A percentile compares a stretch with the other conserved stretches of the same genome.
phyloP scores from a whole-genome alignment of 2,888 invertebrate species.

The Troides helena region DNA sequence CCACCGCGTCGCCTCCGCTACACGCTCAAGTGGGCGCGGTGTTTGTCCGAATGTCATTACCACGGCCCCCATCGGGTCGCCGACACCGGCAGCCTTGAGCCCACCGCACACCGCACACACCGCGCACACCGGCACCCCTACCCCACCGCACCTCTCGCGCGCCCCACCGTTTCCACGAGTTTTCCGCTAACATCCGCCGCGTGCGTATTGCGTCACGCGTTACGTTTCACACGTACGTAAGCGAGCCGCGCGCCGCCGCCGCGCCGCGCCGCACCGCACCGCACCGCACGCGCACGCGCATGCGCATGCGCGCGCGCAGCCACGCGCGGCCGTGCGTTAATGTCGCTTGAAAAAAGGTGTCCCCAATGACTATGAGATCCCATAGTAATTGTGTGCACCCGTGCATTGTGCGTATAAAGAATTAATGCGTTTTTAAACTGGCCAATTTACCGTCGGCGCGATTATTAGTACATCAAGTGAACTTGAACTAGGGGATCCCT shows the following conservation, averaged over 20 bases:
- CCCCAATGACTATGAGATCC: background rate
- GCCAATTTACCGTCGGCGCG: background rate
- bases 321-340: too few relatives aligned
- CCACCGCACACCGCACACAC: background rate
- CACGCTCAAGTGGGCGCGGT: slow-evolving; percentile 4
- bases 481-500: too few relatives aligned
- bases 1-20: slow-evolving; percentile 1
- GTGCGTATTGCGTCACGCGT: slow-evolving; percentile 26
- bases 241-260: background rate
- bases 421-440: background rate
- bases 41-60: slow-evolving; percentile 26
- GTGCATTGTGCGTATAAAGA: background rate
- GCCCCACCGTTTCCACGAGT: slow-evolving; percentile 21
- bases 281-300: too few relatives aligned
- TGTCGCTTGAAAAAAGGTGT: background rate
- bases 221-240: slow-evolving; percentile 22
- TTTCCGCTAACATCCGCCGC: slow-evolving; percentile 28
- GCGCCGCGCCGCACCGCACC: too few relatives aligned
- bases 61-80: slow-evolving; percentile 28
- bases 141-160: background rate
- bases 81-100: slow-evolving; percentile 30
- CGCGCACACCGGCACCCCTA: too few relatives aligned
- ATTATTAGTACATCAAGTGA: too few relatives aligned
- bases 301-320: too few relatives aligned
- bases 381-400: background rate